Base-by-base conservation (phyloP, 1,140 invertebrate genomes). In the Medauroidea extradentata region DNA sequence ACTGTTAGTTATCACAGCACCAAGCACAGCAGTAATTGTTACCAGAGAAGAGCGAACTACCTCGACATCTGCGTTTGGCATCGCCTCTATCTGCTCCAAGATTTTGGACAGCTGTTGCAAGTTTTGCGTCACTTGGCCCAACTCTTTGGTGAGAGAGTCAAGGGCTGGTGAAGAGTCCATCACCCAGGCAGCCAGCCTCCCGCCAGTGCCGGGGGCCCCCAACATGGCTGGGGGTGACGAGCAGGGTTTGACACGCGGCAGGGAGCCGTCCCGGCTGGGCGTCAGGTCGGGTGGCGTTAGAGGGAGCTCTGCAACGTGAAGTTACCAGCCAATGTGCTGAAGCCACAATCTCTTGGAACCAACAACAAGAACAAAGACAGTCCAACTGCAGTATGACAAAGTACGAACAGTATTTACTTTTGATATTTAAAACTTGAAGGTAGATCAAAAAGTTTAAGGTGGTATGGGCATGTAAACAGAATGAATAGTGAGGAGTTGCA, bases 81-180 rank as follows among this genome's bases (percentile, higher is more conserved):
- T 51, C 16, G 63, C 29, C 69, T 78, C 77, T 25, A 81, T 71
- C 50, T 78, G 71, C 57, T 84, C 80, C 29, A 87, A 69, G 13
- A 87, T 72, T 29, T 78, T 70, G 59, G 79, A 75, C 57, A 89
- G 68, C 66, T 86, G 83, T 60, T 80, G 79, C 14, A 89, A 68
- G 34, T 83, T 86, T 52, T 85, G 79, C 68, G 87, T 83, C 9
- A 83, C 80, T 34, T 81, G 77, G 5, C 77, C 78, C 14, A 87
- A 69, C 65, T 86, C 85, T 41, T 80, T 76, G n/a, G 81, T 78
- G 13, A 79, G 76, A 25, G 77, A 75, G 57, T 85, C 83, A 46
- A 85, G 66, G 0, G 76, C 74, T 9, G 75, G 70, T 13, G 78
- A 75, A 0, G 79, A 79, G 56, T 84, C 82, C 75, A 76, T 66